Percentiles rank a stretch among this genome's conserved stretches.
Evolutionary conservation across 2,888 invertebrate species (phyloP).

Genomic region (Volucella inanis): DNA sequence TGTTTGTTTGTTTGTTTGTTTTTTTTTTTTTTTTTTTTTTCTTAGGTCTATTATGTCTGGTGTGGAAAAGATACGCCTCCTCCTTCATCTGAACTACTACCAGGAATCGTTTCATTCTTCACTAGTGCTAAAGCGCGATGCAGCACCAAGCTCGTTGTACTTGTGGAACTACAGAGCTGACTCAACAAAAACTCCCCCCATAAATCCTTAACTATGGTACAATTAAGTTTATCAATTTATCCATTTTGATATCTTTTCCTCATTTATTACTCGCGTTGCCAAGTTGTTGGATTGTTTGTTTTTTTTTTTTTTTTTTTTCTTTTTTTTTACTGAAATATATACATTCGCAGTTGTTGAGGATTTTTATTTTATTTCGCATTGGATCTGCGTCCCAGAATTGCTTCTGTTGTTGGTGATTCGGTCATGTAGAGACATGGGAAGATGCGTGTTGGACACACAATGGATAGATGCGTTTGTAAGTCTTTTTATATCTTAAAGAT

Average conservation of each 20-base stretch:
- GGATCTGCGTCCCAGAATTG: conserved; percentile 23
- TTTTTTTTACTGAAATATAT: conserved; percentile 59
- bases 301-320: not conserved
- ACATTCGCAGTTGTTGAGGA: conserved; percentile 33
- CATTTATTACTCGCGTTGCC: conserved; percentile 70
- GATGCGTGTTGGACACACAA: conserved; percentile 50
- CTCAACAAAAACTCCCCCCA: conserved; percentile 64
- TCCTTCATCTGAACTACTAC: conserved; percentile 32
- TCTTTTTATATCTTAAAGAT: conserved; percentile 33
- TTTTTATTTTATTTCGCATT: conserved; percentile 45
- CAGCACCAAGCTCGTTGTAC: not conserved
- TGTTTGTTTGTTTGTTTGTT: not conserved
- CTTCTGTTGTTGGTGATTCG: conserved; percentile 40
- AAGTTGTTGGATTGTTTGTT: not conserved
- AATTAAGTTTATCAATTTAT: conserved; percentile 75
- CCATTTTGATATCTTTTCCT: conserved; percentile 74
- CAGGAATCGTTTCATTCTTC: not conserved
- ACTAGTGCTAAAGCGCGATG: not conserved
- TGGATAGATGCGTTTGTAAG: conserved; percentile 41
- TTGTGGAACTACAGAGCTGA: conserved; percentile 4
- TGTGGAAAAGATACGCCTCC: conserved; percentile 67
- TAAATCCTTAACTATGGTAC: conserved; percentile 75
- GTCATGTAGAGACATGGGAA: conserved; percentile 28
- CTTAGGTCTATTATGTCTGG: conserved; percentile 68
- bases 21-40: conserved; percentile 26